Percentiles rank a stretch among this genome's conserved stretches.
These are phyloP conservation scores for Melanotaenia trifasciata DNA, from an alignment of 2,797 vertebrate species.

Conservation along the genomic window DNA sequence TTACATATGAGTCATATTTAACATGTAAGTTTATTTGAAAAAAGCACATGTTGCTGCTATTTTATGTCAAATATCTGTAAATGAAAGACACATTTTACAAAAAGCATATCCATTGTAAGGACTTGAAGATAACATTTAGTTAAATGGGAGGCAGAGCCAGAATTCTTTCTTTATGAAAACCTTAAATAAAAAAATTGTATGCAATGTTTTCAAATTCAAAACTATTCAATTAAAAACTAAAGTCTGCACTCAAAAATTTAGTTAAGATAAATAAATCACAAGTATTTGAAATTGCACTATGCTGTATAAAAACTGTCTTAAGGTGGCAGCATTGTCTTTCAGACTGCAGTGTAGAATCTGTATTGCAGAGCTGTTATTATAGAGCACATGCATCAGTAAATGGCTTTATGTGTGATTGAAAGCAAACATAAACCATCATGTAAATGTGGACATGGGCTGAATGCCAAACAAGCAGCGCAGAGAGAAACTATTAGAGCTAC, in stretches of 20 bases:
- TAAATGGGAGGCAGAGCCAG: not conserved
- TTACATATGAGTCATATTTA: constrained; percentile 15
- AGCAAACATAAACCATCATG: constrained; percentile 44
- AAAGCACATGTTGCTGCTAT: constrained; percentile 19
- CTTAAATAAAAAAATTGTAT: not conserved
- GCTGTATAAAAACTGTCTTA: constrained; percentile 36
- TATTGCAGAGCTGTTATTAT: constrained; percentile 19
- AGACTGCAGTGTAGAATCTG: not conserved
- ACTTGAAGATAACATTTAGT: not conserved
- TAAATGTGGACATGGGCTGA: constrained; percentile 31
- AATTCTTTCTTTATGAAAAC: not conserved
- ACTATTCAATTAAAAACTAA: not conserved
- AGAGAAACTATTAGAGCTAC: constrained; percentile 9
- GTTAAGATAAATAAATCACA: not conserved
- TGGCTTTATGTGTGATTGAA: constrained; percentile 37
- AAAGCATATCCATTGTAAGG: not conserved
- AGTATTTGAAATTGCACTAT: not conserved
- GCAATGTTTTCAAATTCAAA: no score
- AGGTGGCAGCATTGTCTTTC: constrained; percentile 69
- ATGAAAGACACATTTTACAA: constrained; percentile 9
- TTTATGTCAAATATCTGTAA: not conserved
- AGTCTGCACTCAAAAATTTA: not conserved
- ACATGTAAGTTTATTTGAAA: constrained; percentile 33
- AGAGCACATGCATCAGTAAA: constrained; percentile 39
- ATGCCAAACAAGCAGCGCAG: constrained; percentile 40